These are phyloP conservation scores for Teleiodes luculella DNA, from an alignment of 2,888 invertebrate species.

Conservation along the genomic window DNA sequence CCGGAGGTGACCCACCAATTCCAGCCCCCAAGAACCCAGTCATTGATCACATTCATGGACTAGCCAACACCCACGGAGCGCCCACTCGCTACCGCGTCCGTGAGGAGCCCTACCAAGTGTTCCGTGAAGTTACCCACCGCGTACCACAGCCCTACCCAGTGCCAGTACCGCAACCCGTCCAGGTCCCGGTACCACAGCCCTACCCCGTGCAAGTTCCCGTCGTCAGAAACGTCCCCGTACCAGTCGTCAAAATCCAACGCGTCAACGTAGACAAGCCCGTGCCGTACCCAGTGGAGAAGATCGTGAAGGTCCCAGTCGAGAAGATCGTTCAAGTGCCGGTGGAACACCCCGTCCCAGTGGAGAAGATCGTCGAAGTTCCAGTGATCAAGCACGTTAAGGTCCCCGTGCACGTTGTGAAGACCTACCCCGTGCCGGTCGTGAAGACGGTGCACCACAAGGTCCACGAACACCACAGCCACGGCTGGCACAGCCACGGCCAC, in stretches of 20 bases:
- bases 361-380: conserved; percentile 73
- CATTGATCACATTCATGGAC: conserved; percentile 61
- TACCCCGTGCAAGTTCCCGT: conserved; percentile 79
- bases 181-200: conserved; percentile 77
- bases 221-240: conserved; percentile 73
- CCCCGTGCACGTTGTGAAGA: conserved; percentile 64
- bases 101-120: conserved; percentile 64
- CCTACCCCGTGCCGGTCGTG: conserved; percentile 61
- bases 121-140: conserved; percentile 70
- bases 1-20: conserved; percentile 44
- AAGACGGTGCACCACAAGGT: conserved; percentile 71
- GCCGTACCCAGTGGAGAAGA: conserved; percentile 79
- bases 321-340: conserved; percentile 76
- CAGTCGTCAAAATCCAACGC: conserved; percentile 76
- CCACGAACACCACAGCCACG: conserved; percentile 39
- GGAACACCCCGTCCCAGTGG: conserved; percentile 76
- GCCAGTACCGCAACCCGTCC: conserved; percentile 72
- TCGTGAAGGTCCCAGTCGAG: conserved; percentile 78
- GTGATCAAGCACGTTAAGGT: conserved; percentile 72
- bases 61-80: conserved; percentile 63
- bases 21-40: conserved; percentile 59
- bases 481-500: conserved; percentile 27
- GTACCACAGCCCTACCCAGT: conserved; percentile 78
- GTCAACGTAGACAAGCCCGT: conserved; percentile 78
- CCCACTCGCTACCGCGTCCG: conserved; percentile 61